Evolutionary conservation across 2,113 vertebrate genomes (phyloP), one percentile per base, ranked within the genome.

Genomic region (Oophaga pumilio): DNA sequence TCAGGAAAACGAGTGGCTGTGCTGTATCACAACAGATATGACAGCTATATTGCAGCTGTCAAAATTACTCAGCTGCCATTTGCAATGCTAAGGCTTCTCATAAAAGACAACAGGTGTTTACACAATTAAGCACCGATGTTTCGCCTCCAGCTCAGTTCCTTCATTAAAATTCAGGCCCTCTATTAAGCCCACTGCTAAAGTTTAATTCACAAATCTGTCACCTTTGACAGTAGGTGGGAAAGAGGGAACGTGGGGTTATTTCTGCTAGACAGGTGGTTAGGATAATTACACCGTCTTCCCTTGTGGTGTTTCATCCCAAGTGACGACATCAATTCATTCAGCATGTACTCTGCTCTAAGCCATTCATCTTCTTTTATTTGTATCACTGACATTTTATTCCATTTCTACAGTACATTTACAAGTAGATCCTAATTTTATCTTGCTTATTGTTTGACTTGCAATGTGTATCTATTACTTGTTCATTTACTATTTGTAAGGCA

Each of bases 81-180:
- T 82, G 80, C 59, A 50, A 66, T 52, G 15, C 33, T 28, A 76
- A 76, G 56, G 57, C 22, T 49, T 76, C 50, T 53, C 79, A 83
- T 83, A 88, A 76, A 83, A 83, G 79, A 82, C 68, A 88, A 88
- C 79, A 88, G 86, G 86, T 88, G 86, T 83, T 88, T 82, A 88
- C 68, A 82, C 86, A 76, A 88, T 88, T 88, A 88, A 83, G 56
- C 69, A 33, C 56, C 22, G 80, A 64, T 52, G 57, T 64, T 71
- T 83, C 53, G 56, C 86, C 79, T 88, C 68, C 57, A 76, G 86
- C 86, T 88, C 59, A 66, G 26, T 88, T 87, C 33, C 28, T 50
- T 88, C 68, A 88, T 88, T 88, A 88, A 64, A 88, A 76, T 87
- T 24, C 68, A 82, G 28, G 53, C 53, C 79, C 68, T 82, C 57